Evolutionary conservation across 2,888 invertebrate genomes (phyloP), one percentile per base, ranked within the genome.

Genomic region (Homarus gammarus): DNA sequence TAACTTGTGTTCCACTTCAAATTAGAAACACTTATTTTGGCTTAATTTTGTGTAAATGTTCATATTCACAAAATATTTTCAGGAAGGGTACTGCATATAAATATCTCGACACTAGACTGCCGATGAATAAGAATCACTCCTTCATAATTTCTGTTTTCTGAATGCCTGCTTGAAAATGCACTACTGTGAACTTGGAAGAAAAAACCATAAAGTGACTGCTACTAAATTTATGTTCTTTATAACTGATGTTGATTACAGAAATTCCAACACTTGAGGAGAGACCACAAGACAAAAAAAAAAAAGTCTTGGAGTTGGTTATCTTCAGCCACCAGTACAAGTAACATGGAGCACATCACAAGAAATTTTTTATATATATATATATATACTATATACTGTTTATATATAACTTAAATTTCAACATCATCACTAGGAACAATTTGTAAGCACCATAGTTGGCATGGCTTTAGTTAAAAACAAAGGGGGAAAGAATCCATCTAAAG

Each of bases 341-440:
- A 75, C 38, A 75, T 75, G 15, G 22, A 75, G 31, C 31, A n/a
- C n/a, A n/a, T n/a, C 36, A 72, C 40, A 72, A 22, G 40, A 27
- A 77, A n/a, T 49, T 6, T 49, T n/a, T 22, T 22, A 10, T 27
- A 27, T 31, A 22, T 75, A 38, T 22, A 44, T 77, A 49, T n/a
- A 77, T 49, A 18, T 49, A 51, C 31, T 27, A 44, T 6, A 44
- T 10, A 12, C 38, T 38, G 40, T 18, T 2, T 44, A 77, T 1
- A 15, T 56, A 51, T 36, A 10, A 38, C 73, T 73, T 27, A 8
- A 73, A 12, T 40, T 27, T 44, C 12, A 70, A 68, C 44, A 40
- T 68, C 33, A 70, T 83, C 64, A 82, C 61, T 83, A 83, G 82
- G 82, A 83, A 83, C 82, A 83, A 83, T 44, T 61, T 40, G 36